A percentile compares a stretch with the other conserved stretches of the same genome.
Evolutionary conservation across 2,888 invertebrate genomes (phyloP).

Genomic region (Invenusta paracnida): DNA sequence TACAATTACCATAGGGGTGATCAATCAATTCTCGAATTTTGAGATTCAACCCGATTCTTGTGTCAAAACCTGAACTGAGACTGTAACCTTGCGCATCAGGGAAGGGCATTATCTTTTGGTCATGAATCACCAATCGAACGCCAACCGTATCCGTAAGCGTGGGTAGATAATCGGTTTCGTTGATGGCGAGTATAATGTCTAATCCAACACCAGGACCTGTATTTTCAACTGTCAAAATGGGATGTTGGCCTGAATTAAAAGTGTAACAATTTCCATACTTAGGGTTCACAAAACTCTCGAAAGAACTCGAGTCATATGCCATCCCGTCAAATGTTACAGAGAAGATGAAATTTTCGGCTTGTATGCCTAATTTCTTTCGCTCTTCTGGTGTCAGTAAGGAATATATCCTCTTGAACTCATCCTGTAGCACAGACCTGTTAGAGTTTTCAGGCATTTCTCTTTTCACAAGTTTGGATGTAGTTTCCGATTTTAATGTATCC

Average conservation of each 20-base stretch:
- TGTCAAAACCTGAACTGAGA: slow-evolving; percentile 33
- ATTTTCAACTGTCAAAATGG: neutral
- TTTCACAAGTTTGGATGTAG: neutral
- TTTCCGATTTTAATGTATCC: neutral
- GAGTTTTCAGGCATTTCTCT: neutral
- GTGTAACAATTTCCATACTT: slow-evolving; percentile 40
- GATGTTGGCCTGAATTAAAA: slow-evolving; percentile 30
- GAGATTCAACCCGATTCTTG: slow-evolving; percentile 31
- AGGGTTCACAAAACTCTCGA: slow-evolving; percentile 10
- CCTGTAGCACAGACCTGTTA: neutral
- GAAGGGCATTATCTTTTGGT: slow-evolving; percentile 40
- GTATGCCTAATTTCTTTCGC: neutral
- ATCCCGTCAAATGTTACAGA: neutral
- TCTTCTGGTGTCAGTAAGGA: neutral
- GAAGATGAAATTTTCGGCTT: neutral
- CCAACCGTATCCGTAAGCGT: slow-evolving; percentile 38
- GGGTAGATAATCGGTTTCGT: slow-evolving; percentile 34
- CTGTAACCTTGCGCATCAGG: slow-evolving; percentile 38
- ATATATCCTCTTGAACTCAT: slow-evolving; percentile 1
- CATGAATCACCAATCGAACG: slow-evolving; percentile 36
- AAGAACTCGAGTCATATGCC: neutral
- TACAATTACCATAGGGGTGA: slow-evolving; percentile 6
- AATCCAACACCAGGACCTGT: slow-evolving; percentile 7
- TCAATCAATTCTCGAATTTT: slow-evolving; percentile 12
- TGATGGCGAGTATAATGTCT: slow-evolving; percentile 28